Base-by-base conservation (phyloP, 1,140 invertebrate species). In the Aethina tumida region DNA sequence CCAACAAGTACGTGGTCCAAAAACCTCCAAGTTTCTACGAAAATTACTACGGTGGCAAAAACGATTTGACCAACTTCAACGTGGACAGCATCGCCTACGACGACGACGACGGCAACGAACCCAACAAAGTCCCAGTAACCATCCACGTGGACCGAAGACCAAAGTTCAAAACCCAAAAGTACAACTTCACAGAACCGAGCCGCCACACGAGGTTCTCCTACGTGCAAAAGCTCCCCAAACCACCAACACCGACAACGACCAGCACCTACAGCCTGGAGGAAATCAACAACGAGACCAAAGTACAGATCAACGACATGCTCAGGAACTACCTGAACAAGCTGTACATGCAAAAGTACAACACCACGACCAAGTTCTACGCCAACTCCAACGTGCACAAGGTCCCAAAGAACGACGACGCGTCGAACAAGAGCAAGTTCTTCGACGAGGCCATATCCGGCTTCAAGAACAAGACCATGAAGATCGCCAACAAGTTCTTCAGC, bases 401-500 rank as follows among this genome's bases (percentile, higher is more conserved):
- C 12, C 35, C 40, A 4, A 37, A 40, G 39, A 42, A n/a, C 26
- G 33, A 45, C 18, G 22, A 19, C 14, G 30, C 35, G 29, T 27
- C 35, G 10, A 39, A 47, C 21, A 36, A 42, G 18, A 34, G 28
- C 19, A 48, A 54, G 33, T 43, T 53, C 9, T 35, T 46, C 15
- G 25, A 35, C 19, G 28, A 45, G 7, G 35, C 26, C 26, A 36
- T 56, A 12, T 39, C 47, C 41, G 24, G 26, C 6, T 35, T 56
- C 6, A 54, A 52, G 32, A 57, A 59, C 35, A 55, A 55, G 26
- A 55, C 49, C 1, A 47, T 47, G 14, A 30, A 30, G 3, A 52
- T 56, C 22, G 47, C 47, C 1, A 67, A 68, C 32, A 64, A 69
- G 10, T 68, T 84, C 50, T 64, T 83, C 22, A 77, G 74, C 51